Percentiles rank a stretch among this genome's conserved stretches.
phyloP scores from a whole-genome alignment of 1,140 invertebrate genomes.

The Conus ventricosus region DNA sequence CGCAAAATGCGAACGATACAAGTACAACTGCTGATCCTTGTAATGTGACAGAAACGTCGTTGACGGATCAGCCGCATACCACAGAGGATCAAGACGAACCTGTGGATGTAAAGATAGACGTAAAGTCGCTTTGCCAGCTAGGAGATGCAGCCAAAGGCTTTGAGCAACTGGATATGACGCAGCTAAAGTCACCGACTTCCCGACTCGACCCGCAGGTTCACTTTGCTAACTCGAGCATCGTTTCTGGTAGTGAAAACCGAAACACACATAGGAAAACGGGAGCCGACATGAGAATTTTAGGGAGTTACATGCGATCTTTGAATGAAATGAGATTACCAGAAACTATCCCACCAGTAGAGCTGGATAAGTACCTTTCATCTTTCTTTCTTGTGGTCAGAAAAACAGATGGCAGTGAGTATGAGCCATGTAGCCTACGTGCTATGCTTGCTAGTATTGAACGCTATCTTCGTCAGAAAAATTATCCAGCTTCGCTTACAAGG shows the following conservation, averaged over 20 bases:
- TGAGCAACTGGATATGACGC: slow-evolving; percentile 23
- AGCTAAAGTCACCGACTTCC: not conserved
- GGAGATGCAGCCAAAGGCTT: slow-evolving; percentile 17
- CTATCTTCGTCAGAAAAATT: slow-evolving; percentile 62
- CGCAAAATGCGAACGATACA: slow-evolving; percentile 13
- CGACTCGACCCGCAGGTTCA: not conserved
- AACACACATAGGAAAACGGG: slow-evolving; percentile 69
- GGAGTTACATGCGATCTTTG: slow-evolving; percentile 60
- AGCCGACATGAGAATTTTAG: slow-evolving; percentile 66
- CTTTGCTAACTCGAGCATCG: slow-evolving; percentile 24
- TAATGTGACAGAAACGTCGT: slow-evolving; percentile 30
- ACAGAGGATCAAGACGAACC: slow-evolving; percentile 37
- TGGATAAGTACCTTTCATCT: slow-evolving; percentile 65
- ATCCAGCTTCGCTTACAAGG: slow-evolving; percentile 64
- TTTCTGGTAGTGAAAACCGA: slow-evolving; percentile 61
- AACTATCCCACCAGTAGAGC: slow-evolving; percentile 59
- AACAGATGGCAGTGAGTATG: slow-evolving; percentile 68
- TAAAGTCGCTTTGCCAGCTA: slow-evolving; percentile 33
- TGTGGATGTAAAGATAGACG: slow-evolving; percentile 29
- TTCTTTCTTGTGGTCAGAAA: slow-evolving; percentile 67
- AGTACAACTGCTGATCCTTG: slow-evolving; percentile 9
- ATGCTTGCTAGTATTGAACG: slow-evolving; percentile 68
- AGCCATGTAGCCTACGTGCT: slow-evolving; percentile 62
- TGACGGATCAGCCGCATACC: slow-evolving; percentile 34
- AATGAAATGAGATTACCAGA: slow-evolving; percentile 64